phyloP scores from a whole-genome alignment of 2,888 invertebrate species.

The Apamea monoglypha region DNA sequence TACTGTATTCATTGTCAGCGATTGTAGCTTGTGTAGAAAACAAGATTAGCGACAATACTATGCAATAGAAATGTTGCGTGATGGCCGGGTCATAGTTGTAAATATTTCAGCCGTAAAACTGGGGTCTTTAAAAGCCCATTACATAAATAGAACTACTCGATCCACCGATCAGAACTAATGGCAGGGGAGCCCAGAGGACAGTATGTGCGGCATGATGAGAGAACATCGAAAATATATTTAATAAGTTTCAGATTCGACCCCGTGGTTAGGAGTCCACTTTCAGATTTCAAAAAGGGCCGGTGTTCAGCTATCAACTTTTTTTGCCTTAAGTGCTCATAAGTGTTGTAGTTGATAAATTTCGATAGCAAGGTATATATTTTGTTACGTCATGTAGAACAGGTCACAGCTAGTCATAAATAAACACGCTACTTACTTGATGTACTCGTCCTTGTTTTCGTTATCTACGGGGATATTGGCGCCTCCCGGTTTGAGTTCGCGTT shows the following conservation, averaged over 20 bases:
- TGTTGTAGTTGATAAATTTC: too few species aligned
- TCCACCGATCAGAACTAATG: not conserved
- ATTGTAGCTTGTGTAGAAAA: not conserved
- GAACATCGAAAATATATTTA: too few species aligned
- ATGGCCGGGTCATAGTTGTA: not conserved
- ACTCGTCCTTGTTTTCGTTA: constrained; percentile 98
- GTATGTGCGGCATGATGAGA: too few species aligned
- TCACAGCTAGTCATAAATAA: not conserved
- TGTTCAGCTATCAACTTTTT: too few species aligned
- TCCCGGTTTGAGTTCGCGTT: constrained; percentile 96
- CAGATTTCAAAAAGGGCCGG: too few species aligned
- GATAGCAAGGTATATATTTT: too few species aligned
- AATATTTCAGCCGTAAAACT: not conserved
- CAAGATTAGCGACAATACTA: not conserved
- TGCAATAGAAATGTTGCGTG: not conserved
- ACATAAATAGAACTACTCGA: not conserved
- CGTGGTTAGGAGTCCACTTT: too few species aligned
- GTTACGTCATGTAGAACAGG: too few species aligned
- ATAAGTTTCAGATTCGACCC: too few species aligned
- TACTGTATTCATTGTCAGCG: not conserved
- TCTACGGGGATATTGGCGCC: constrained; percentile 97
- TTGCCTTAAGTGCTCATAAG: too few species aligned
- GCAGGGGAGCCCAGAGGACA: too few species aligned
- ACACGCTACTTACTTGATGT: constrained; percentile 93
- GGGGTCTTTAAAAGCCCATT: not conserved